Percentiles rank a stretch among this genome's conserved stretches.
phyloP scores from a whole-genome alignment of 2,888 invertebrate genomes.

The Erebia palarica region DNA sequence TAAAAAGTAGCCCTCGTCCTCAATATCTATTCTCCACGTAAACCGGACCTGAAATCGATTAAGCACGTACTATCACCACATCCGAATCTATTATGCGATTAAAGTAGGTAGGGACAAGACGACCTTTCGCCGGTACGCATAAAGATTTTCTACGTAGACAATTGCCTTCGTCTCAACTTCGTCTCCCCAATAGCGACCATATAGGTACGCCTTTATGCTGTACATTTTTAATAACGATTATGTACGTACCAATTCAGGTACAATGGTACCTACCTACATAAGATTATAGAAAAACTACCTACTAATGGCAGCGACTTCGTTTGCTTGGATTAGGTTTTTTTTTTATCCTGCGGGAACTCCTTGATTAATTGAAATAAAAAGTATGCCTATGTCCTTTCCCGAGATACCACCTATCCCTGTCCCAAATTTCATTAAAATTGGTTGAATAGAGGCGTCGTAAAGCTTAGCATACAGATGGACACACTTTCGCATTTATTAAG shows the following conservation, averaged over 20 bases:
- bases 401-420: too few species aligned
- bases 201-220: conserved; percentile 10
- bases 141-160: conserved; percentile 18
- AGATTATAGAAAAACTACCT: too few species aligned
- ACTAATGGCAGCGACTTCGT: background rate
- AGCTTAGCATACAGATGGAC: too few species aligned
- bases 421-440: too few species aligned
- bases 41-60: conserved; percentile 9
- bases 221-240: conserved; percentile 15
- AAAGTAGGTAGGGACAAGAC: conserved; percentile 17
- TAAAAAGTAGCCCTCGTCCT: background rate
- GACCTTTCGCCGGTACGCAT: conserved; percentile 23
- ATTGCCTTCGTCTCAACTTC: conserved; percentile 13
- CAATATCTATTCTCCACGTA: conserved; percentile 3
- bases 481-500: too few species aligned
- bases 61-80: conserved; percentile 18
- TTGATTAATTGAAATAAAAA: too few species aligned
- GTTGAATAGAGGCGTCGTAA: too few species aligned
- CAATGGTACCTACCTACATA: background rate
- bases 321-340: too few species aligned
- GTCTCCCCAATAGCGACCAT: conserved; percentile 10
- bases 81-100: conserved; percentile 24
- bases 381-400: too few species aligned
- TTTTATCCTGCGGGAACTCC: too few species aligned
- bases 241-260: background rate